Base-by-base conservation (phyloP, 2,113 vertebrate species). In the Ptychochromis oligacanthus region DNA sequence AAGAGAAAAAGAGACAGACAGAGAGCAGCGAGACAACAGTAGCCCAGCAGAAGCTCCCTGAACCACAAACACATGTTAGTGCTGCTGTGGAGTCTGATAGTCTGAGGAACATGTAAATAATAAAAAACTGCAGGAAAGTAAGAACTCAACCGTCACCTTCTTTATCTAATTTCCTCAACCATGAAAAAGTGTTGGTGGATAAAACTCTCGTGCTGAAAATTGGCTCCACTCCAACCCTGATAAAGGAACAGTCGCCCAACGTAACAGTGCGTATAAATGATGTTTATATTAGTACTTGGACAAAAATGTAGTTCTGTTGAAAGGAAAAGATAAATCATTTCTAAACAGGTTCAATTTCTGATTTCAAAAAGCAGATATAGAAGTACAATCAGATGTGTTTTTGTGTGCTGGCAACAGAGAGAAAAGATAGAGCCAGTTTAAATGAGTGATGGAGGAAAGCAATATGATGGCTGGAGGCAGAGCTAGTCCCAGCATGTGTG, bases 401-500 rank as follows among this genome's bases (percentile, higher is more conserved):
- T 31, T 2, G 10, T 64, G 18, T 60, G 79, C 31, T 12, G 1
- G 24, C 14, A 75, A 79, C 6, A 49, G 12, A 56, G 9, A 80
- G 40, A 70, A 67, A 77, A 75, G 15, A 38, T 12, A 26, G 46
- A 64, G 14, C n/a, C 12, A 3, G 72, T 62, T 86, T 24, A 43
- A 28, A 36, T 14, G 13, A 76, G 70, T 59, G 75, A 65, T 15
- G 17, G 15, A 60, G 46, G 60, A 46, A 75, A 72, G 60, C 28
- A 58, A 67, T 85, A 81, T 17, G 75, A 88, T 54, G 55, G 79
- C 87, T 36, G 4, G 40, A 86, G 88, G 91, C 83, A 59, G 40
- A 31, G 22, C 92, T 18, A 60, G 91, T 82, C 84, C 78, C 13
- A 75, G 88, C 92, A 2, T 82, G 89, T 82, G 84, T 79, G 79